phyloP scores from a whole-genome alignment of 2,888 invertebrate genomes.

The Erebia ligea region DNA sequence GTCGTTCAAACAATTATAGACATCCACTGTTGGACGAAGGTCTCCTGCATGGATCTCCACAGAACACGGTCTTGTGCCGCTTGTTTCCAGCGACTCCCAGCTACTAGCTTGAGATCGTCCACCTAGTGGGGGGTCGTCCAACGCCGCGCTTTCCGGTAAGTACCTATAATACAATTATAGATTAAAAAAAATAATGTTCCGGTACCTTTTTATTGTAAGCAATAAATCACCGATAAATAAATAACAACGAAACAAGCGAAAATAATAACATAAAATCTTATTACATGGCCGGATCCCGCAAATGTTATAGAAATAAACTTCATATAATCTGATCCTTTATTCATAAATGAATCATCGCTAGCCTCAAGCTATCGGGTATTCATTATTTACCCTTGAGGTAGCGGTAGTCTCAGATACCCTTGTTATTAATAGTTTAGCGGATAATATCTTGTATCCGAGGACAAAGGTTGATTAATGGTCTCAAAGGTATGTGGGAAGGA shows the following conservation, averaged over 20 bases:
- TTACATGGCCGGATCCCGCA: neutral
- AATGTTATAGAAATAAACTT: constrained; percentile 21
- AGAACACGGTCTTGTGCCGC: too few relatives aligned
- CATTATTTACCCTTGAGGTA: constrained; percentile 28
- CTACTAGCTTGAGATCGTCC: too few relatives aligned
- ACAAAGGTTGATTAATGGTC: constrained; percentile 46
- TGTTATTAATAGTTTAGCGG: constrained; percentile 43
- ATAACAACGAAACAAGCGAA: constrained; percentile 6
- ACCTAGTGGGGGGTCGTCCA: too few relatives aligned
- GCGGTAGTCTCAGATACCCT: constrained; percentile 27
- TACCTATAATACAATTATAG: too few relatives aligned
- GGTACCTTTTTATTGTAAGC: neutral
- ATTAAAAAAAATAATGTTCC: neutral
- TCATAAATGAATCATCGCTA: constrained; percentile 32
- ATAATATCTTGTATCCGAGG: constrained; percentile 39
- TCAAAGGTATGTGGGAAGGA: constrained; percentile 29
- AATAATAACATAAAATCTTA: constrained; percentile 6
- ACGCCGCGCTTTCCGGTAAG: too few relatives aligned
- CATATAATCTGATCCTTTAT: constrained; percentile 16
- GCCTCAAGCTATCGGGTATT: constrained; percentile 28
- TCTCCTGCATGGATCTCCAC: too few relatives aligned
- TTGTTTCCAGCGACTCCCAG: too few relatives aligned
- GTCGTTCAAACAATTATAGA: too few relatives aligned
- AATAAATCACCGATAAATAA: constrained; percentile 22
- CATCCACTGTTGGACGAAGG: too few relatives aligned